Base-by-base conservation (phyloP, 2,113 vertebrate genomes). In the Scopus umbretta region DNA sequence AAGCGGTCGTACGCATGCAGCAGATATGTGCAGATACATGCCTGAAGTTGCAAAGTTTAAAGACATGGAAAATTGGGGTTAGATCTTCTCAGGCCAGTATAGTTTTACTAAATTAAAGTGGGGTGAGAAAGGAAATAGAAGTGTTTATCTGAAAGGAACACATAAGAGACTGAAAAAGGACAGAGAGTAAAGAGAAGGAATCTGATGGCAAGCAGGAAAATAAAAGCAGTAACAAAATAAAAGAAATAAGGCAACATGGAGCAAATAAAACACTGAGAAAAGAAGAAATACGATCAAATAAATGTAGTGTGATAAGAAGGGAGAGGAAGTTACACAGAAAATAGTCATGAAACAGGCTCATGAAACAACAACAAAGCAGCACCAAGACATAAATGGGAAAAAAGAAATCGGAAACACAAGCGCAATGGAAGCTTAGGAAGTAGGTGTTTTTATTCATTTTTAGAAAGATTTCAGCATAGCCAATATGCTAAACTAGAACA, bases 321-420 rank as follows among this genome's bases (percentile, higher is more conserved):
- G 13, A 78, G 45, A 81, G 34, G 62, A 66, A 76, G 18, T 52
- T 89, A 63, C 52, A 90, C 65, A 81, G 70, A 88, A 95, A 92
- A 74, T 16, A 93, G 29, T 74, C 30, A 83, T 9, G 34, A 43
- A 90, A 87, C 43, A 89, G 11, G 61, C 45, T 95, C 47, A 34
- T 32, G 53, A 87, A 96, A 85, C 5, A 65, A 73, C 42, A 75
- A 32, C n/a, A 67, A 95, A 90, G 42, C 47, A 84, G 20, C 45
- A 93, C 38, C 36, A 88, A 80, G 84, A 90, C 17, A 56, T 11
- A 91, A 80, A 90, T 49, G 34, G 43, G 56, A 55, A 80, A 94
- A 94, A 90, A 91, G 76, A 96, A 96, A 94, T 18, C 92, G 91
- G 76, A 96, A 95, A 94, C 78, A 93, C 43, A 92, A 92, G 47